These are phyloP conservation scores for Ceratitis capitata DNA, from an alignment of 1,140 invertebrate genomes.

Conservation along the genomic window DNA sequence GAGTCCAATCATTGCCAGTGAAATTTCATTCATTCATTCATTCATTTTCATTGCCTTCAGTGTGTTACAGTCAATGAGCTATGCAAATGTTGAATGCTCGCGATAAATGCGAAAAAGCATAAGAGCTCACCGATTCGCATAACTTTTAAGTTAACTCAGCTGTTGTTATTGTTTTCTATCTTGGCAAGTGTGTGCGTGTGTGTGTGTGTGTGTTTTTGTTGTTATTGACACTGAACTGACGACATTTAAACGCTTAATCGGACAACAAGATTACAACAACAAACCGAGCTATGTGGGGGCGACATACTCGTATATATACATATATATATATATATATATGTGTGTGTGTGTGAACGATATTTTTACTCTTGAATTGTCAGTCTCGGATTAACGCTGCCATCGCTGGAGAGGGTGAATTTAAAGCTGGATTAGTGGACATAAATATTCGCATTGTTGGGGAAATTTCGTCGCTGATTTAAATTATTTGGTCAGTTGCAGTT, in stretches of 20 bases:
- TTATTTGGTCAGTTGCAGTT: slow-evolving; percentile 23
- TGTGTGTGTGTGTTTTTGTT: background rate
- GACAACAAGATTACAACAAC: background rate
- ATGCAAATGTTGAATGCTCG: background rate
- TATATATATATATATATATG: no score
- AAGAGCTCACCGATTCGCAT: background rate
- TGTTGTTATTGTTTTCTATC: background rate
- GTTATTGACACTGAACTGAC: slow-evolving; percentile 37
- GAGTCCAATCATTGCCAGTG: background rate
- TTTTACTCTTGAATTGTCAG: slow-evolving; percentile 34
- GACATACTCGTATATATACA: no score
- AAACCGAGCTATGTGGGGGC: background rate
- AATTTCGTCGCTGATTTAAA: background rate
- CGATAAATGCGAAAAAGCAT: background rate
- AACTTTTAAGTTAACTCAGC: background rate
- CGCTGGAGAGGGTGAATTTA: background rate
- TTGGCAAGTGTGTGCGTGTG: background rate
- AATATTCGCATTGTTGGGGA: slow-evolving; percentile 24
- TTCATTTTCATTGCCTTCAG: background rate
- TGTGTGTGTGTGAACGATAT: background rate
- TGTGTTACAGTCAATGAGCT: slow-evolving; percentile 15
- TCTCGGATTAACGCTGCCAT: background rate
- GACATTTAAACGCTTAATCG: background rate
- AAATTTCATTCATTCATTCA: slow-evolving; percentile 34
- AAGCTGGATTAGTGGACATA: slow-evolving; percentile 2